Evolutionary conservation across 2,888 invertebrate species (phyloP).

Genomic region (Apoda limacodes): DNA sequence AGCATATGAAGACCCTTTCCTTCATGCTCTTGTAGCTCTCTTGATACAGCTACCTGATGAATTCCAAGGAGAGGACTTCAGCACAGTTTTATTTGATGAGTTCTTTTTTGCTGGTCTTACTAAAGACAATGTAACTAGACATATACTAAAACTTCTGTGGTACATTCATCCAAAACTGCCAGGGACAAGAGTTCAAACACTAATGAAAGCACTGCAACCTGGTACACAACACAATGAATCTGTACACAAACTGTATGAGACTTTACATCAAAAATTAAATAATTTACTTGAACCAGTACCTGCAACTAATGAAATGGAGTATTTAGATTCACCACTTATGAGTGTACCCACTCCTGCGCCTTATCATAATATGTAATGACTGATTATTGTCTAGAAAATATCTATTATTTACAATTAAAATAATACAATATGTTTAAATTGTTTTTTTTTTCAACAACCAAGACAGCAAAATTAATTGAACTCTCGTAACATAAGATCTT

Average conservation of each 20-base stretch:
- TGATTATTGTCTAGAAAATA: background rate
- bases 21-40: constrained; percentile 89
- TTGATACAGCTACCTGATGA: constrained; percentile 92
- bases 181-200: constrained; percentile 78
- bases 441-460: background rate
- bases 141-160: constrained; percentile 91
- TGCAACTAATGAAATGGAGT: constrained; percentile 76
- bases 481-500: no score
- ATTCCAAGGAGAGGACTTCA: constrained; percentile 93
- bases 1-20: constrained; percentile 94
- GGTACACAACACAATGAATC: constrained; percentile 86
- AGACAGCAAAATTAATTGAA: no score
- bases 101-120: constrained; percentile 92
- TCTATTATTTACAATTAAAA: background rate
- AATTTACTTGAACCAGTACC: constrained; percentile 75
- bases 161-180: constrained; percentile 90
- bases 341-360: constrained; percentile 87
- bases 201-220: constrained; percentile 84
- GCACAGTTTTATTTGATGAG: constrained; percentile 95
- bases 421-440: background rate
- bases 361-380: constrained; percentile 62
- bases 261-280: constrained; percentile 83
- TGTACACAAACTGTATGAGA: constrained; percentile 82
- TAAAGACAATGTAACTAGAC: constrained; percentile 91
- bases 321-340: constrained; percentile 86